These are phyloP conservation scores for Stegodyphus dumicola DNA, from an alignment of 1,140 invertebrate genomes.

Conservation along the genomic window DNA sequence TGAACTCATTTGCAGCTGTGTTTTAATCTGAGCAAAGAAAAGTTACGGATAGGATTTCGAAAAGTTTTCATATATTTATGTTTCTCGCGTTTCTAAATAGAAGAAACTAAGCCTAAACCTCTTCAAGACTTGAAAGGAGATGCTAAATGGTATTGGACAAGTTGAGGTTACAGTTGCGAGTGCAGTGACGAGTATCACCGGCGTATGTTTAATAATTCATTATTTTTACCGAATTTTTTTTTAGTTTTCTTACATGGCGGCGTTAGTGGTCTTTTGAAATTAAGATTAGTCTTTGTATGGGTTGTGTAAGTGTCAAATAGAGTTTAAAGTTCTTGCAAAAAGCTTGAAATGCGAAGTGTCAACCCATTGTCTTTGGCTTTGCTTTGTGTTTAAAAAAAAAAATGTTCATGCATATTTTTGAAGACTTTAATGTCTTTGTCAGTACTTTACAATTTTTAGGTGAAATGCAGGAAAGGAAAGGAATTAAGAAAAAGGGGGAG, in stretches of 20 bases:
- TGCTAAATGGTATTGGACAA: conserved; percentile 49
- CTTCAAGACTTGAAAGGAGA: conserved; percentile 10
- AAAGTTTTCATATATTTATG: background rate
- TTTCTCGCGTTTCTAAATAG: background rate
- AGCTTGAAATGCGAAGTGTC: no score
- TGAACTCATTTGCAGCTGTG: conserved; percentile 51
- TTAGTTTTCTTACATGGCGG: conserved; percentile 5
- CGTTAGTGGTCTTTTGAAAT: conserved; percentile 10
- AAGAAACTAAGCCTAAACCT: conserved; percentile 20
- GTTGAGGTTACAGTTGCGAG: background rate
- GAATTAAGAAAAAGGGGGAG: no score
- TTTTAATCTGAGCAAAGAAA: conserved; percentile 39
- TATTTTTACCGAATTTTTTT: conserved; percentile 24
- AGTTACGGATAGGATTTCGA: conserved; percentile 53
- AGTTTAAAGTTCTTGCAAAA: no score
- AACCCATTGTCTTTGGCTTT: no score
- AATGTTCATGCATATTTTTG: no score
- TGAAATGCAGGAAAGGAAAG: no score
- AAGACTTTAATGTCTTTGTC: no score
- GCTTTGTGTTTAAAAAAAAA: no score
- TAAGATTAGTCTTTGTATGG: background rate
- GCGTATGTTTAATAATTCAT: conserved; percentile 39
- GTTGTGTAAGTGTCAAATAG: no score
- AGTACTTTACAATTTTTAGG: no score
- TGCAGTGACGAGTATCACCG: conserved; percentile 21